These are phyloP conservation scores for Myoxocephalus aenaeus DNA, from an alignment of 2,797 vertebrate genomes.

Conservation along the genomic window DNA sequence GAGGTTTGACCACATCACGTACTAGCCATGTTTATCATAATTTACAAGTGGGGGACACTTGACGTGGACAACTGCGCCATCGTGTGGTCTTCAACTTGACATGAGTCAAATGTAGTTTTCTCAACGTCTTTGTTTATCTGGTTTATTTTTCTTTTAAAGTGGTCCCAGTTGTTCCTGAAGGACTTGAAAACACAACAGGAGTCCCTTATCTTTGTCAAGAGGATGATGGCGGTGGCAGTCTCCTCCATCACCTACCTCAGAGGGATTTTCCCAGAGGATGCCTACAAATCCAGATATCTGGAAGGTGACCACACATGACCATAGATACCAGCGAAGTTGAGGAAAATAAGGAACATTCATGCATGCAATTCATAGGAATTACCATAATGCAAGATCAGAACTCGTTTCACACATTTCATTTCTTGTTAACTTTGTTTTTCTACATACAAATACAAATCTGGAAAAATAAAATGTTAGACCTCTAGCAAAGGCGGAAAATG, in stretches of 20 bases:
- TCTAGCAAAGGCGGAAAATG: background rate
- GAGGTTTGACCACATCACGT: slow-evolving; percentile 70
- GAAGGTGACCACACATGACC: slow-evolving; percentile 73
- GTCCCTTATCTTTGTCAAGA: slow-evolving; percentile 80
- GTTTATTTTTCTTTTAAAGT: slow-evolving; percentile 51
- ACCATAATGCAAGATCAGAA: background rate
- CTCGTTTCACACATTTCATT: background rate
- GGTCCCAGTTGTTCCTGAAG: slow-evolving; percentile 76
- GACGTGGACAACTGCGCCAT: slow-evolving; percentile 20
- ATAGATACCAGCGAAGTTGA: background rate
- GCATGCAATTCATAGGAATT: background rate
- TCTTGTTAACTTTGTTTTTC: background rate
- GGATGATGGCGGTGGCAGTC: slow-evolving; percentile 81
- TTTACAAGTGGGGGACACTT: background rate
- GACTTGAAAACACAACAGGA: slow-evolving; percentile 76
- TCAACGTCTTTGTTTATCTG: rapidly evolving
- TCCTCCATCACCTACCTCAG: slow-evolving; percentile 83
- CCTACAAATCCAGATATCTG: slow-evolving; percentile 82
- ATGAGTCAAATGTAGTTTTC: background rate
- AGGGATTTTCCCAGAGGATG: slow-evolving; percentile 84
- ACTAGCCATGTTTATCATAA: background rate
- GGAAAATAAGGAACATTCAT: background rate
- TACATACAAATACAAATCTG: too few relatives aligned
- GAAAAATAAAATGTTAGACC: background rate
- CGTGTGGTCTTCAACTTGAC: slow-evolving; percentile 22